Evolutionary conservation across 1,140 invertebrate genomes (phyloP), one percentile per base, ranked within the genome.

Genomic region (Bradysia coprophila): DNA sequence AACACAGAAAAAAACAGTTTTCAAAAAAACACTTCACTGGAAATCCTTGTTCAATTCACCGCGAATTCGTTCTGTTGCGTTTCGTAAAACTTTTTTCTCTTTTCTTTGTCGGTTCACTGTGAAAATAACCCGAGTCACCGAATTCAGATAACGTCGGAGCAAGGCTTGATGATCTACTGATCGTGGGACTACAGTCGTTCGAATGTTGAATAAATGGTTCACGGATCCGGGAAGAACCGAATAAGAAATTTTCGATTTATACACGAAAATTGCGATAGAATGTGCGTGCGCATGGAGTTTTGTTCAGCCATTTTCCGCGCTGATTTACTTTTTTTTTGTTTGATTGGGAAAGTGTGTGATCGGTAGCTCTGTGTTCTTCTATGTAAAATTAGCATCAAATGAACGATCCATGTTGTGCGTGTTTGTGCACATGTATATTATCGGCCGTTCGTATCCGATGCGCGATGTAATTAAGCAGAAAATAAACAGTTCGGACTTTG

Each of bases 161-260:
- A 55, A 59, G 56, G 58, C 58, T n/a, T 61, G 58, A 56, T 59
- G 58, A 59, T 61, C 58, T 61, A 61, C 58, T 61, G 54, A 61
- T 59, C 57, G 57, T 55, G 56, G 59, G 57, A 61, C 59, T 55
- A 54, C 57, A 53, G 56, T 61, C 58, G 58, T 61, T 61, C 58
- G 58, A 61, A 59, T 38, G 36, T 38, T 10, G 36, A 38, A 28
- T 28, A 13, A 8, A 8, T 13, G 6, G 13, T 13, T 8, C 13
- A 28, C 6, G 13, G 24, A 28, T 28, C 24, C 6, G 6, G 24
- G 24, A n/a, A n/a, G n/a, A n/a, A n/a, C n/a, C n/a, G n/a, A n/a
- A n/a, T n/a, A n/a, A n/a, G n/a, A n/a, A n/a, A n/a, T n/a, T n/a
- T n/a, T n/a, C n/a, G n/a, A n/a, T 28, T 28, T 28, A 28, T 28